Conservation (phyloP, 2,888 invertebrate species). For the Lymantria dispar region DNA sequence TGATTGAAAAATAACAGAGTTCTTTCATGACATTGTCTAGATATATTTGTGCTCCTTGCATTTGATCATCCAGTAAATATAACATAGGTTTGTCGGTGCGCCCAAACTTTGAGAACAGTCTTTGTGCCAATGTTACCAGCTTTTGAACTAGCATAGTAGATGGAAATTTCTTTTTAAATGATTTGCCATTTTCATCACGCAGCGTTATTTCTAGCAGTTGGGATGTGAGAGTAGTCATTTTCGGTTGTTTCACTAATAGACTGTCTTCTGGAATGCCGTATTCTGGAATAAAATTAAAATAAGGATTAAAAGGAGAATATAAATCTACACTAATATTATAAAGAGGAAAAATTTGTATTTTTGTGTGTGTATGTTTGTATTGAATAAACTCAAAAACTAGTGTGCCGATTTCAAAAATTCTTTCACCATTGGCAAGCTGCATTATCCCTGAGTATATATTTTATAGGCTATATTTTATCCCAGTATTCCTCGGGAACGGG, state of each 20-base stretch:
- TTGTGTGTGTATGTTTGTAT: no score
- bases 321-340: no score
- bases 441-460: no score
- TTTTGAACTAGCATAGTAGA: constrained; percentile 92
- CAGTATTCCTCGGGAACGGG: no score
- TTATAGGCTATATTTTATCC: no score
- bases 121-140: constrained; percentile 89
- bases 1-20: constrained; percentile 91
- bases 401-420: no score
- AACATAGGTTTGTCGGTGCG: constrained; percentile 63
- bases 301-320: no score
- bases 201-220: constrained; percentile 84
- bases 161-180: constrained; percentile 88
- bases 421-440: no score
- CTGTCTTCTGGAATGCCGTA: constrained; percentile 92
- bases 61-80: constrained; percentile 79
- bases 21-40: constrained; percentile 93
- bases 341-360: no score
- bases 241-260: constrained; percentile 79
- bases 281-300: constrained; percentile 73
- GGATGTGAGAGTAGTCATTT: constrained; percentile 84
- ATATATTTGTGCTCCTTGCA: constrained; percentile 86
- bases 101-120: constrained; percentile 84
- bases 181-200: constrained; percentile 79
- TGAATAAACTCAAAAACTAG: no score